Conservation (phyloP, 2,888 invertebrate genomes). For the Eupithecia inturbata region DNA sequence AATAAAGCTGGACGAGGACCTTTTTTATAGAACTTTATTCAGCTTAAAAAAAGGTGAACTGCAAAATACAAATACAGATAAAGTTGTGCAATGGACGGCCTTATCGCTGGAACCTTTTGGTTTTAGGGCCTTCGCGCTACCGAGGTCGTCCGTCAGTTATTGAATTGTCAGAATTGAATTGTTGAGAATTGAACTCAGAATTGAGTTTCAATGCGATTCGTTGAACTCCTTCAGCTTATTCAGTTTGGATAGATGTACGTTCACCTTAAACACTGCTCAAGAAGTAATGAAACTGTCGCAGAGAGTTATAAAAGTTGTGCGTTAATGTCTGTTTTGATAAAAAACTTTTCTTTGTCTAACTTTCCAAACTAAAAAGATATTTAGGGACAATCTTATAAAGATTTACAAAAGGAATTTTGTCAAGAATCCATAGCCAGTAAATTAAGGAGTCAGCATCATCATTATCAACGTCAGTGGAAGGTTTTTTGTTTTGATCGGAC, state of each 20-base stretch:
- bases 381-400: slow-evolving; percentile 9
- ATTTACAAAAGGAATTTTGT: not conserved
- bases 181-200: no score
- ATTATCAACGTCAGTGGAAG: not conserved
- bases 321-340: slow-evolving; percentile 17
- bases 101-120: no score
- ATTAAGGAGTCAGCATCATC: not conserved
- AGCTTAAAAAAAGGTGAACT: no score
- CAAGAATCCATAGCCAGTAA: not conserved
- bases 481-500: not conserved
- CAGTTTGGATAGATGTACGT: not conserved
- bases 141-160: no score
- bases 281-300: slow-evolving; percentile 13
- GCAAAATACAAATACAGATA: no score
- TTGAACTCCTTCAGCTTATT: not conserved
- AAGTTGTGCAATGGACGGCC: no score
- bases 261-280: slow-evolving; percentile 3
- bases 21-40: no score
- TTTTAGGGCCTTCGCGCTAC: no score
- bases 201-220: no score
- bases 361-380: slow-evolving; percentile 7
- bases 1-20: no score
- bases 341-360: slow-evolving; percentile 12
- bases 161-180: no score
- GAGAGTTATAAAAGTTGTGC: slow-evolving; percentile 17